Conservation (phyloP, 2,797 vertebrate genomes). For the Sebastes reedi region DNA sequence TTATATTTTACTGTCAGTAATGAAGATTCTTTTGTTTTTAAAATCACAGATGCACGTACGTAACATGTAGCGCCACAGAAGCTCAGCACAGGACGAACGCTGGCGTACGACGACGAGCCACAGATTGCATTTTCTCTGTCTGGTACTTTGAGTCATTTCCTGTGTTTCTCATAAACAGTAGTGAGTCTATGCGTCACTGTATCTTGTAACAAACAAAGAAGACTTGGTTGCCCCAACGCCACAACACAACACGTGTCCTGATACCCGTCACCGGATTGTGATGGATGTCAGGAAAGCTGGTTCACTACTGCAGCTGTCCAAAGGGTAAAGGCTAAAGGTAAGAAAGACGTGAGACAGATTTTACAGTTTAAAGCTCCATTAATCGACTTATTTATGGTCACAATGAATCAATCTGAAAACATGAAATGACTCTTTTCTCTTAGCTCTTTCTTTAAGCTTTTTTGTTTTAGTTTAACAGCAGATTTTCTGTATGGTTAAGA, state of each 20-base stretch:
- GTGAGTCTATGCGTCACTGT: neutral
- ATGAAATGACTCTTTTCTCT: too few relatives aligned
- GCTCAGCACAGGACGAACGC: neutral
- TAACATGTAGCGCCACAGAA: neutral
- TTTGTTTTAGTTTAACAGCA: neutral
- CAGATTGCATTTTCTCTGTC: neutral
- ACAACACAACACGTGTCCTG: neutral
- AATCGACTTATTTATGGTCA: neutral
- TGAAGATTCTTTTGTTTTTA: neutral
- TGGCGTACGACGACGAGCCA: neutral
- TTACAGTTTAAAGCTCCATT: neutral
- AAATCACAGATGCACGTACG: conserved; percentile 7
- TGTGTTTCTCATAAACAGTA: neutral
- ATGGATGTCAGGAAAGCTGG: neutral
- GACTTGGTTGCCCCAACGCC: neutral
- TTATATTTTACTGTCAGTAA: neutral
- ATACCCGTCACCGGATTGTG: neutral
- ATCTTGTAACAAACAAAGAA: neutral
- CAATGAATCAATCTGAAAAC: neutral
- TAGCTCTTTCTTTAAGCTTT: neutral
- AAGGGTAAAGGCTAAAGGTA: neutral
- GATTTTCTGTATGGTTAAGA: neutral
- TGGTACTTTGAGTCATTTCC: neutral
- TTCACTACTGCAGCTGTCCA: neutral
- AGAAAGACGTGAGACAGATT: neutral